phyloP scores from a whole-genome alignment of 2,797 vertebrate genomes.

The Potorous gilbertii region DNA sequence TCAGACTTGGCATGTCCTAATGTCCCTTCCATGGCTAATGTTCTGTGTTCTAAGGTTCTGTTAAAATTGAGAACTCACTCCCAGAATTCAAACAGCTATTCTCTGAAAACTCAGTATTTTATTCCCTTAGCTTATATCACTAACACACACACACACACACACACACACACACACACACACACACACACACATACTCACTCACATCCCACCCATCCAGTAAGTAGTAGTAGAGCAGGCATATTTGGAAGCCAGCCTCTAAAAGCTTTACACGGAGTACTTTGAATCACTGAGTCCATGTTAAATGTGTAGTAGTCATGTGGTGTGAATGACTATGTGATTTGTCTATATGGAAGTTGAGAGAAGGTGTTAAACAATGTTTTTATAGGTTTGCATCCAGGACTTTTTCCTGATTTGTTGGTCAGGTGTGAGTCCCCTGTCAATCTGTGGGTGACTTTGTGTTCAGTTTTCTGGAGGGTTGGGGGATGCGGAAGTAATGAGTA shows the following conservation, averaged over 20 bases:
- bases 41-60: not conserved
- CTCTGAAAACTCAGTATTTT: not conserved
- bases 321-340: not conserved
- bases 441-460: not conserved
- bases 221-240: not conserved
- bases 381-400: not conserved
- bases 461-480: not conserved
- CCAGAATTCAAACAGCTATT: not conserved
- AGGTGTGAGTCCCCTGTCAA: not conserved
- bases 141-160: too few relatives aligned
- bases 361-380: not conserved
- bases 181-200: too few relatives aligned
- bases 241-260: not conserved
- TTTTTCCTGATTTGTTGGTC: not conserved
- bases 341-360: not conserved
- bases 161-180: too few relatives aligned
- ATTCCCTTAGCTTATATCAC: too few relatives aligned
- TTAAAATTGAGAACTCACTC: not conserved
- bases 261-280: not conserved
- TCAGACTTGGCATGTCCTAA: not conserved
- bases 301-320: not conserved
- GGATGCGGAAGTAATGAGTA: not conserved
- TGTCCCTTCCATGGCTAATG: not conserved
- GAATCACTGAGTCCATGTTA: not conserved
- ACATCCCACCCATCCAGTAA: too few relatives aligned